Evolutionary conservation across 30 jellyfish, hydroid and myxozoan species (phyloP), one percentile per base, ranked within the genome.

Genomic region (Morbakka virulenta): DNA sequence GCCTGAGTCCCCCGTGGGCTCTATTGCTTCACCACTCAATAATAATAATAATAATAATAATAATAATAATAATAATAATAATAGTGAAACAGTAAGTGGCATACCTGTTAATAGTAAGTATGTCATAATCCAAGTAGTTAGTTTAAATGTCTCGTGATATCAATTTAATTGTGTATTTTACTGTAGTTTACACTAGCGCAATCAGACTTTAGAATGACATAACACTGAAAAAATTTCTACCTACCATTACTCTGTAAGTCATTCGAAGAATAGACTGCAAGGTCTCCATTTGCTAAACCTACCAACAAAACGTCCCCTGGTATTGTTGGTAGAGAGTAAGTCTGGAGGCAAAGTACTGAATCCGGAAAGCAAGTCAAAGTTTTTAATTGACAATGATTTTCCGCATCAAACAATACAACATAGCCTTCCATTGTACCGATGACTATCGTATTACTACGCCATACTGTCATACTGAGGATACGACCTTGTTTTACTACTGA

Each of bases 341-440:
- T 24, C 33, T 32, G 21, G 76, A 91, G 33, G 61, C 96, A 91
- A 23, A 79, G 82, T 0, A 91, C 91, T 25, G 98, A 72, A 30
- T 91, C 95, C 0, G 86, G 67, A 17, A 84, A 68, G 1, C 79
- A 71, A 0, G 89, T 28, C 17, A 78, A 25, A 2, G 79, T 51
- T 29, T 65, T 50, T 24, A 35, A 14, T 23, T 52, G 81, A 28
- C 67, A 36, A 53, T 91, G 94, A 6, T 95, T 23, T 13, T 53
- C 70, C 27, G 81, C 93, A 35, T 84, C 95, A 21, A 69, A 91
- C 3, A 84, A 89, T 4, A 85, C 33, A 23, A 91, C 48, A 50
- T 62, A 47, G 33, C 96, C 94, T 52, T 84, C 73, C 62, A 66
- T 50, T 3, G 98, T 91, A 30, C 98, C 98, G 72, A 85, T 91